Conservation (phyloP, 2,888 invertebrate genomes). For the Pollenia griseotomentosa region DNA sequence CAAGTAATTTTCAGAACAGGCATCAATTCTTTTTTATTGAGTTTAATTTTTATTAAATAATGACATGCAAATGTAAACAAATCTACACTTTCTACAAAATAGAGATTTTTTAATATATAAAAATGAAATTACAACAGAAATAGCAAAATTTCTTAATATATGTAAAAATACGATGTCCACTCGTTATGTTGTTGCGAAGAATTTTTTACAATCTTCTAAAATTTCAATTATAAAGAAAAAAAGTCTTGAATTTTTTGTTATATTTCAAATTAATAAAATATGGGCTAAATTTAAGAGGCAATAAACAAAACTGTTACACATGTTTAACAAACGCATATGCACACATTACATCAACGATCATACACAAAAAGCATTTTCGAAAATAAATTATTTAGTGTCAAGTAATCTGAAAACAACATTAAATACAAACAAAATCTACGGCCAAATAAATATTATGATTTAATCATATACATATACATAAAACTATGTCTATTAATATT, state of each 20-base stretch:
- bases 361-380: constrained; percentile 39
- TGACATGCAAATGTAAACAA: no score
- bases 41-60: no score
- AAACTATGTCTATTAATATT: constrained; percentile 63
- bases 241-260: neutral
- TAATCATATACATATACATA: constrained; percentile 58
- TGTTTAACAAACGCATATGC: constrained; percentile 24
- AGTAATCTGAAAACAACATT: constrained; percentile 40
- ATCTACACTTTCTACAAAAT: no score
- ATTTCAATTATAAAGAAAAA: neutral
- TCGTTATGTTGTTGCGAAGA: no score
- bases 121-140: no score
- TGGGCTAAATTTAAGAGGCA: constrained; percentile 31
- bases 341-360: constrained; percentile 35
- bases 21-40: no score
- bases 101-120: no score
- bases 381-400: constrained; percentile 50
- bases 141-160: no score
- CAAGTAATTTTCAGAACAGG: no score
- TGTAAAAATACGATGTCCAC: no score
- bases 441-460: constrained; percentile 63
- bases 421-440: constrained; percentile 46
- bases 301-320: constrained; percentile 10
- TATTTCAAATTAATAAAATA: constrained; percentile 8
- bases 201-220: neutral